These are phyloP conservation scores for Bhutanitis thaidina DNA, from an alignment of 2,888 invertebrate genomes.

Conservation along the genomic window DNA sequence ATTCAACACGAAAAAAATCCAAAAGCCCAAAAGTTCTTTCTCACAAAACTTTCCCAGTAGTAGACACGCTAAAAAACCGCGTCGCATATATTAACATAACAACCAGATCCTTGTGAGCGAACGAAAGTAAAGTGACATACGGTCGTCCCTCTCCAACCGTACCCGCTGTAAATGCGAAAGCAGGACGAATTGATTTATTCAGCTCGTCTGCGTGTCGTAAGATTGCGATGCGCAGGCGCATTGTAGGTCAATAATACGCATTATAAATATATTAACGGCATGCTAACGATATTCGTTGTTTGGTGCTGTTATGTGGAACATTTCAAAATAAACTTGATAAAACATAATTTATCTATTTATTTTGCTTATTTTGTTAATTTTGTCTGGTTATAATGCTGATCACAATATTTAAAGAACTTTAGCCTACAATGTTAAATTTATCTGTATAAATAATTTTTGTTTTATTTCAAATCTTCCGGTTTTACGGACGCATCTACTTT, in stretches of 20 bases:
- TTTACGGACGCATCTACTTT: no score
- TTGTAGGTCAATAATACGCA: conserved; percentile 51
- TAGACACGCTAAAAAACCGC: conserved; percentile 3
- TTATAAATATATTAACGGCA: conserved; percentile 49
- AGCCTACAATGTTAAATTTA: no score
- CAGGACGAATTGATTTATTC: neutral
- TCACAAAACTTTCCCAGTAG: conserved; percentile 6
- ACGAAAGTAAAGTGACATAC: neutral
- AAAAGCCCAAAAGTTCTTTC: neutral
- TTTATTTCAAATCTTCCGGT: no score
- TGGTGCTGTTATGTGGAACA: no score
- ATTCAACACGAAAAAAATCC: neutral
- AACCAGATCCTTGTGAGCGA: conserved; percentile 1
- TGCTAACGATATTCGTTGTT: conserved; percentile 9
- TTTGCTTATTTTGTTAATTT: no score
- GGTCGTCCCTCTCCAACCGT: conserved; percentile 1
- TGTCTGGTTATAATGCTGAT: no score
- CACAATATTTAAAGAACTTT: no score
- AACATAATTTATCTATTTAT: no score
- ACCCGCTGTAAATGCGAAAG: neutral
- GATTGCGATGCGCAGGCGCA: conserved; percentile 31
- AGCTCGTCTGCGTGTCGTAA: neutral
- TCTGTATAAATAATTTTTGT: no score
- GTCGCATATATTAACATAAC: conserved; percentile 15
- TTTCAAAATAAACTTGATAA: no score